Conservation (phyloP, 2,888 invertebrate species). For the Caenorhabditis doughertyi region DNA sequence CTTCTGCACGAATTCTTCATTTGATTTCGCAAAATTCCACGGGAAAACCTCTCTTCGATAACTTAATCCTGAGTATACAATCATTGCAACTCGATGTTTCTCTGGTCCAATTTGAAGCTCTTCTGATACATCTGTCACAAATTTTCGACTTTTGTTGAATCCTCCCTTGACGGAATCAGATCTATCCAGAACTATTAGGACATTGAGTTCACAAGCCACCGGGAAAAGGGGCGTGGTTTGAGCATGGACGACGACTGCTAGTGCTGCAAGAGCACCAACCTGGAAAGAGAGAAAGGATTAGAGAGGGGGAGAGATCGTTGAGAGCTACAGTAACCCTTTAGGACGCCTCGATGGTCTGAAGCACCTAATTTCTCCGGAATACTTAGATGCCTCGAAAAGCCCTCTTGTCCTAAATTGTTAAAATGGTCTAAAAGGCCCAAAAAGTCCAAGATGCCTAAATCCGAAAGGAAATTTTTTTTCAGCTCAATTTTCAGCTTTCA, state of each 20-base stretch:
- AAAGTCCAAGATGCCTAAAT: too few species aligned
- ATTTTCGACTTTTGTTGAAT: slow-evolving; percentile 80
- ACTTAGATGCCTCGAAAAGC: too few species aligned
- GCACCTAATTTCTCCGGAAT: too few species aligned
- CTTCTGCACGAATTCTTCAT: slow-evolving; percentile 77
- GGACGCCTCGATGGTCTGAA: too few species aligned
- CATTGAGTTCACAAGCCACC: slow-evolving; percentile 80
- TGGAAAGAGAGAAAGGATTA: slow-evolving; percentile 27
- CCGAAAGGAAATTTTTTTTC: too few species aligned
- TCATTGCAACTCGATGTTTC: slow-evolving; percentile 79
- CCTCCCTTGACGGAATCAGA: slow-evolving; percentile 77
- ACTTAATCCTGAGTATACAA: slow-evolving; percentile 79
- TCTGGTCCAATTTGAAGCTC: slow-evolving; percentile 81
- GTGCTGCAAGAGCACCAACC: slow-evolving; percentile 65
- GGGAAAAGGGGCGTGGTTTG: slow-evolving; percentile 78
- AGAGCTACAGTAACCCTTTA: too few species aligned
- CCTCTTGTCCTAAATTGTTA: too few species aligned
- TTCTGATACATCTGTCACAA: slow-evolving; percentile 80
- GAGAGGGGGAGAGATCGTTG: background rate
- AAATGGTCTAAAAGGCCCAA: too few species aligned
- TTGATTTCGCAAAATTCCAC: slow-evolving; percentile 81
- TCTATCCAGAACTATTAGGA: slow-evolving; percentile 79
- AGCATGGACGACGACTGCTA: slow-evolving; percentile 62
- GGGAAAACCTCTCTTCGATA: slow-evolving; percentile 77
- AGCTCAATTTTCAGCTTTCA: too few species aligned